Evolutionary conservation across 2,113 vertebrate species (phyloP).

Genomic region (Brachirus orientalis): DNA sequence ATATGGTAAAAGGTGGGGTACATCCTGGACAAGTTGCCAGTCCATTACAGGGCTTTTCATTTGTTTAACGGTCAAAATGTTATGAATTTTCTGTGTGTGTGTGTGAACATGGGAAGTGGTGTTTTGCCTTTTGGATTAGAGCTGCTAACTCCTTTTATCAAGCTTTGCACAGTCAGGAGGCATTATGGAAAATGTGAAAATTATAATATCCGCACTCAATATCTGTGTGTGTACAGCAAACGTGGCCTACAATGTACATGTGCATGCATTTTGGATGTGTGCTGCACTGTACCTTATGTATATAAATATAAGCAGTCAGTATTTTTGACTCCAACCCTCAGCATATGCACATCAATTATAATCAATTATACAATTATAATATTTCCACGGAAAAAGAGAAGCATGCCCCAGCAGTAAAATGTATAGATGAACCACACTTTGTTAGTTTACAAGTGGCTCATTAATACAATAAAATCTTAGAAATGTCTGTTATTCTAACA

Average conservation of each 20-base stretch:
- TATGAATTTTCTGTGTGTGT: slow-evolving; percentile 22
- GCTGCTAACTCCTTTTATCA: slow-evolving; percentile 46
- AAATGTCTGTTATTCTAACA: no score
- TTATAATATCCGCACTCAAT: slow-evolving; percentile 22
- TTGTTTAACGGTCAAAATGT: slow-evolving; percentile 36
- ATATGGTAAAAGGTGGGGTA: no score
- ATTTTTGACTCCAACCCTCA: slow-evolving; percentile 14
- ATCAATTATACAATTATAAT: no score
- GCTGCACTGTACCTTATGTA: not conserved
- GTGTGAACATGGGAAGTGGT: slow-evolving; percentile 33
- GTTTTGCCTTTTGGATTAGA: slow-evolving; percentile 42
- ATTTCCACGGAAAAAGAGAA: slow-evolving; percentile 44
- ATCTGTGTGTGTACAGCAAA: slow-evolving; percentile 38
- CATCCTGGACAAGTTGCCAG: no score
- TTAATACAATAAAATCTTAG: slow-evolving; percentile 40
- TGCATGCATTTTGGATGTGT: slow-evolving; percentile 9
- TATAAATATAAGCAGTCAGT: slow-evolving; percentile 5
- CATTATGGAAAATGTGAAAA: slow-evolving; percentile 22
- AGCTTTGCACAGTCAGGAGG: slow-evolving; percentile 48
- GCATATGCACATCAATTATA: slow-evolving; percentile 40
- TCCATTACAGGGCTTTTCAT: not conserved
- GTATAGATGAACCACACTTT: slow-evolving; percentile 55
- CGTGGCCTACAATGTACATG: not conserved
- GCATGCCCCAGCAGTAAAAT: slow-evolving; percentile 68
- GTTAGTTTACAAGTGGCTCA: slow-evolving; percentile 54